Evolutionary conservation across 2,113 vertebrate species (phyloP).

Genomic region (Nycticebus coucang): DNA sequence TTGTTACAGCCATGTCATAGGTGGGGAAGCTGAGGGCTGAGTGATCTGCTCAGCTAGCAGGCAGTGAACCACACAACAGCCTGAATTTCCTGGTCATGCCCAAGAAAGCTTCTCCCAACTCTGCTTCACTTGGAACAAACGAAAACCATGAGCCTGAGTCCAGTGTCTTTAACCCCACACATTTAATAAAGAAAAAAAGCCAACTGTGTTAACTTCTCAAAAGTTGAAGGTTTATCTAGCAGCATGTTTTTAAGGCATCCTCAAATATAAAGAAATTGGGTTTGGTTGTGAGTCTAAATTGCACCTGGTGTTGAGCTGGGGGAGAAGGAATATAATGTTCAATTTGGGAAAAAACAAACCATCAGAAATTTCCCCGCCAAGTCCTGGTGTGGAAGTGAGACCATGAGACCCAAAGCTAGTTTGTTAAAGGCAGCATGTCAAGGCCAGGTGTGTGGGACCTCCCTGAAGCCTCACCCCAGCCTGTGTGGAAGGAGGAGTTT

Average conservation of each 20-base stretch:
- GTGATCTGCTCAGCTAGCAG: background rate
- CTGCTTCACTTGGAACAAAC: background rate
- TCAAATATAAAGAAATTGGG: background rate
- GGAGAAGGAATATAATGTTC: background rate
- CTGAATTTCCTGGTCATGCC: background rate
- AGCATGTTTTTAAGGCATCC: background rate
- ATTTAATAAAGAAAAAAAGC: background rate
- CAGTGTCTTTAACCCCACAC: background rate
- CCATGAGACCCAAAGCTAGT: background rate
- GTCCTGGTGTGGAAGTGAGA: background rate
- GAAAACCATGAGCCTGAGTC: background rate
- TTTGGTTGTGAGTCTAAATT: background rate
- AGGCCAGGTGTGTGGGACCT: background rate
- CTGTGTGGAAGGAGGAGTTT: background rate
- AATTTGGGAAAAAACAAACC: background rate
- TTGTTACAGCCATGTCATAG: background rate
- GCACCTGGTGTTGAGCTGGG: fast-evolving
- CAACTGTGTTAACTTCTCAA: background rate
- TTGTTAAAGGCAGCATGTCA: fast-evolving
- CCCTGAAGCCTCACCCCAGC: background rate
- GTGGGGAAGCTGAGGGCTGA: background rate
- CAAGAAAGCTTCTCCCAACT: background rate
- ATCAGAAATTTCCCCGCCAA: background rate
- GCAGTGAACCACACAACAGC: background rate
- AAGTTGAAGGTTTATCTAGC: background rate